These are phyloP conservation scores for Meteorus sp. DNA, from an alignment of 1,140 invertebrate species.

Conservation along the genomic window DNA sequence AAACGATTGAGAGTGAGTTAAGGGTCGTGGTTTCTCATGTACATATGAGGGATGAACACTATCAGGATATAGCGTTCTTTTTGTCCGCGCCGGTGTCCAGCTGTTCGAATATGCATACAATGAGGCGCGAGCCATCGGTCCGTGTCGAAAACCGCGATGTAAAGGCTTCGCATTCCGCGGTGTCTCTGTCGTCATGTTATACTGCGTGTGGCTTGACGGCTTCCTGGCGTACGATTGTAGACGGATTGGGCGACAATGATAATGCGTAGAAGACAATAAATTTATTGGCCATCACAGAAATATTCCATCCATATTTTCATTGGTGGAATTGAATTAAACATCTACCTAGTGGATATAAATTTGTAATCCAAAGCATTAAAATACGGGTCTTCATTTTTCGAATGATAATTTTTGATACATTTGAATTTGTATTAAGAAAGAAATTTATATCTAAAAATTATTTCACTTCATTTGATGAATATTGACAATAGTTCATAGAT, in stretches of 20 bases:
- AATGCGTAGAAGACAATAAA: neutral
- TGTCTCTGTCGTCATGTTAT: constrained; percentile 8
- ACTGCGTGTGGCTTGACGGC: neutral
- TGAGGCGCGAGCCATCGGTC: constrained; percentile 46
- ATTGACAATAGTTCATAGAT: too few species aligned
- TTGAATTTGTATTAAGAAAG: too few species aligned
- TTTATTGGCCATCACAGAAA: constrained; percentile 33
- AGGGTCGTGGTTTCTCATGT: neutral
- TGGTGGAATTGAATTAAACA: too few species aligned
- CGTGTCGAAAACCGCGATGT: constrained; percentile 27
- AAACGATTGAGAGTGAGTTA: neutral
- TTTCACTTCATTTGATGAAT: too few species aligned
- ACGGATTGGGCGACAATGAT: neutral
- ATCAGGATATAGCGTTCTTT: constrained; percentile 1
- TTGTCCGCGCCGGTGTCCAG: constrained; percentile 32
- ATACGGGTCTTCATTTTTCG: too few species aligned
- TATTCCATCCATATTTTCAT: too few species aligned
- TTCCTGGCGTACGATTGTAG: constrained; percentile 18
- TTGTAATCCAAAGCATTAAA: too few species aligned
- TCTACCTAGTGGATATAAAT: too few species aligned
- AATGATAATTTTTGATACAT: too few species aligned
- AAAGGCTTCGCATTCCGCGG: constrained; percentile 33
- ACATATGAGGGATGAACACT: constrained; percentile 2
- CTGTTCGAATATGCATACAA: constrained; percentile 54
- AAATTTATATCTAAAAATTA: too few species aligned